These are phyloP conservation scores for Condylostylus longicornis DNA, from an alignment of 1,140 invertebrate genomes.

Conservation along the genomic window DNA sequence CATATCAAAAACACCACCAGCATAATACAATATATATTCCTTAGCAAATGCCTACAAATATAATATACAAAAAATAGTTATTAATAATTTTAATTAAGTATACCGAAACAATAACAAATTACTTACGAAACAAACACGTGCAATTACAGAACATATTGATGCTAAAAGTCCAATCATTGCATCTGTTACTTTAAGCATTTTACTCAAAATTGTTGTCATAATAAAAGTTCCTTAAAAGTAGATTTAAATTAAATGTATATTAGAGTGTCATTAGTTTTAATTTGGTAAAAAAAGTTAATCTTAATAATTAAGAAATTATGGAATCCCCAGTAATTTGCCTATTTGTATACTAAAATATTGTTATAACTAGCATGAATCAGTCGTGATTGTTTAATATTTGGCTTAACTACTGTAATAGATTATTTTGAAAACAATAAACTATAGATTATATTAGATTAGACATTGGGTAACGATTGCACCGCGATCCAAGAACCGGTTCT, in stretches of 20 bases:
- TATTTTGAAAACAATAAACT: too few species aligned
- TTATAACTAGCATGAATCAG: background rate
- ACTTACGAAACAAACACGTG: slow-evolving; percentile 23
- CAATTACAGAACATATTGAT: slow-evolving; percentile 19
- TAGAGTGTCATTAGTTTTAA: background rate
- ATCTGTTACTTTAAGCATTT: slow-evolving; percentile 25
- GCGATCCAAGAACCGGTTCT: too few species aligned
- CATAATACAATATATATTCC: slow-evolving; percentile 20
- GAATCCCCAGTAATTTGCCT: background rate
- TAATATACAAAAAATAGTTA: background rate
- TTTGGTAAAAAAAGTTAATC: background rate
- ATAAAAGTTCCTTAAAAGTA: slow-evolving; percentile 22
- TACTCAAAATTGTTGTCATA: slow-evolving; percentile 27
- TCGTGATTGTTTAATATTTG: too few species aligned
- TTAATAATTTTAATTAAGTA: background rate
- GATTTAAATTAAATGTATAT: background rate
- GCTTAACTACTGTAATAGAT: too few species aligned
- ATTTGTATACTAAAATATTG: background rate
- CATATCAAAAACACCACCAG: slow-evolving; percentile 24
- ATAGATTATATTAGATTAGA: too few species aligned
- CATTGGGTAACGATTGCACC: too few species aligned
- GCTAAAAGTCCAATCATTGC: slow-evolving; percentile 24
- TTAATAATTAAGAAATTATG: background rate
- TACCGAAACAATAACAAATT: background rate
- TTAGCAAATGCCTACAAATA: slow-evolving; percentile 18